Conservation (phyloP, 2,113 vertebrate genomes). For the Corythornis vintsioides region DNA sequence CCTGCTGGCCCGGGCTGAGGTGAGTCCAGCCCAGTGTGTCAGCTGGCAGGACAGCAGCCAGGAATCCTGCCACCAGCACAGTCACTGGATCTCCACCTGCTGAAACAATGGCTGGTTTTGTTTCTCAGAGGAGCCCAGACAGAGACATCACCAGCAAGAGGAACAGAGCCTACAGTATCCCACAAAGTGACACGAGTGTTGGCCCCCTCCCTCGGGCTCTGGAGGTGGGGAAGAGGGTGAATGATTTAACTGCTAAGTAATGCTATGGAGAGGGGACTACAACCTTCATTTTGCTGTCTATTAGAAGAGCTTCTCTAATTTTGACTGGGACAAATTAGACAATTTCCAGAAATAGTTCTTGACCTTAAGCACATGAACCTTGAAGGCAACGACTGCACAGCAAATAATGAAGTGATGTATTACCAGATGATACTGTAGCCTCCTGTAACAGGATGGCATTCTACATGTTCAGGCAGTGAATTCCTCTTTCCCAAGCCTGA, state of each 20-base stretch:
- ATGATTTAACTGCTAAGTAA: slow-evolving; percentile 31
- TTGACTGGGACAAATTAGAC: slow-evolving; percentile 57
- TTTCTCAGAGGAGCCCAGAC: accelerated
- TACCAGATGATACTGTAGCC: neutral
- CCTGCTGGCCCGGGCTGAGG: neutral
- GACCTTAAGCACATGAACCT: neutral
- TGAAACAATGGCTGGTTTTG: accelerated
- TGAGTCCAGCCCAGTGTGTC: accelerated
- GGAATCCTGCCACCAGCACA: accelerated
- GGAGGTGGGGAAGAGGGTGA: neutral
- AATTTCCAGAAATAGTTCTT: slow-evolving; percentile 36
- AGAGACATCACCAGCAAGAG: neutral
- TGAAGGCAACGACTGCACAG: neutral
- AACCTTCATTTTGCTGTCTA: slow-evolving; percentile 48
- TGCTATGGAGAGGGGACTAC: slow-evolving; percentile 16
- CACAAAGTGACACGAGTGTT: neutral
- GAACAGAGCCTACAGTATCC: accelerated
- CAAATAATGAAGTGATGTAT: slow-evolving; percentile 25
- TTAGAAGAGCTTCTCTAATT: slow-evolving; percentile 50
- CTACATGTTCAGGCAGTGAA: slow-evolving; percentile 60
- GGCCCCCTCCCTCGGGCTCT: neutral
- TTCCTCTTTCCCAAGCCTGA: slow-evolving; percentile 48
- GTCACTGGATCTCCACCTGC: accelerated
- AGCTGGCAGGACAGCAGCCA: neutral
- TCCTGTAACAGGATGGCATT: slow-evolving; percentile 43